Evolutionary conservation across 1,140 invertebrate species (phyloP).

Genomic region (Ceratina australensis): DNA sequence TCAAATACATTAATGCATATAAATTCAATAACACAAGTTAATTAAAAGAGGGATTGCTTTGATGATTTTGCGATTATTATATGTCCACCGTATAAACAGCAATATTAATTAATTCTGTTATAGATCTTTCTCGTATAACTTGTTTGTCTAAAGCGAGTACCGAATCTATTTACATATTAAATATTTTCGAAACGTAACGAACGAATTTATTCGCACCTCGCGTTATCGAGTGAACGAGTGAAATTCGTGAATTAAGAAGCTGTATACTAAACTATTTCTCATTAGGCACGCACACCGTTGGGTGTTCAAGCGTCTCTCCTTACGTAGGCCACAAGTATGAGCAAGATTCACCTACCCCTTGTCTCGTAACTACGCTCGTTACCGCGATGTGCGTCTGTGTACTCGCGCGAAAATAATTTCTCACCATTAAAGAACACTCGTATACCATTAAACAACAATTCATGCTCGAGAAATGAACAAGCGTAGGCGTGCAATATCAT

Average conservation of each 20-base stretch:
- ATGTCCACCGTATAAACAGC: too few relatives aligned
- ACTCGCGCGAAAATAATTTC: background rate
- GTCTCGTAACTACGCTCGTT: background rate
- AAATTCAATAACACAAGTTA: too few relatives aligned
- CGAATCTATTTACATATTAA: background rate
- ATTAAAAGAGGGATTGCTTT: too few relatives aligned
- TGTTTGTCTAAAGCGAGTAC: background rate
- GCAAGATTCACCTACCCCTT: too few relatives aligned
- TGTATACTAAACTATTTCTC: background rate
- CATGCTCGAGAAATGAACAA: constrained; percentile 3
- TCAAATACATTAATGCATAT: too few relatives aligned
- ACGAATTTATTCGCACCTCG: background rate
- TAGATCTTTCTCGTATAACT: too few relatives aligned
- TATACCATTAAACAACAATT: constrained; percentile 9
- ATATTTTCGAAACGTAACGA: background rate
- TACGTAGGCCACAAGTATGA: background rate
- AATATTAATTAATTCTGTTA: too few relatives aligned
- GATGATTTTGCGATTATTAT: too few relatives aligned
- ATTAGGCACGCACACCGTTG: background rate
- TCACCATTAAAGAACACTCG: background rate
- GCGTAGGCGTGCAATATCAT: background rate
- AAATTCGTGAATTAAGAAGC: background rate
- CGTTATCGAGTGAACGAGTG: constrained; percentile 9
- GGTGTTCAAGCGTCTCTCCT: background rate
- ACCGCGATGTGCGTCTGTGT: background rate